Evolutionary conservation across 2,113 vertebrate genomes (phyloP).

Genomic region (Alligator sinensis): DNA sequence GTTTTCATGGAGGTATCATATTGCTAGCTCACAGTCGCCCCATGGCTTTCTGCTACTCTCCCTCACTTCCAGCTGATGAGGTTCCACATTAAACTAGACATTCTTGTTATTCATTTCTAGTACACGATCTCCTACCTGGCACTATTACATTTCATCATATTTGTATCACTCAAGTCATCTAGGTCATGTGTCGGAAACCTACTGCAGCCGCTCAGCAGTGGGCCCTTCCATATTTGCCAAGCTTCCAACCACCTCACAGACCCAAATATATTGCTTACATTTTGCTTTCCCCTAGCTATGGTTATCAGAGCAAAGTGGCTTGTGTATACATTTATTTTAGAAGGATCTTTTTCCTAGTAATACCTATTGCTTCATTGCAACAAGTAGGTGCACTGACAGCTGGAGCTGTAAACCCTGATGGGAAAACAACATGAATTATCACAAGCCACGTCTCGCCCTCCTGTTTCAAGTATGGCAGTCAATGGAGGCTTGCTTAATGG

Average conservation of each 20-base stretch:
- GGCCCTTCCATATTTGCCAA: too few relatives aligned
- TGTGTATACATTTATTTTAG: background rate
- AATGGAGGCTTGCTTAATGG: background rate
- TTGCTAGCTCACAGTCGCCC: constrained; percentile 35
- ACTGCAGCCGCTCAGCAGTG: too few relatives aligned
- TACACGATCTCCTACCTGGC: constrained; percentile 55
- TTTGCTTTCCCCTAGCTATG: background rate
- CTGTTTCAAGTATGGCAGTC: background rate
- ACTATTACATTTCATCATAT: constrained; percentile 65
- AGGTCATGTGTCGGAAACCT: constrained; percentile 35
- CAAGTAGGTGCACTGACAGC: background rate
- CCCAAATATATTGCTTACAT: background rate
- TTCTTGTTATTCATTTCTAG: constrained; percentile 4
- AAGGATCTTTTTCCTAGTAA: background rate
- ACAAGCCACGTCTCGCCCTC: background rate
- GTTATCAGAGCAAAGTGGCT: background rate
- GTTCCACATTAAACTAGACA: constrained; percentile 53
- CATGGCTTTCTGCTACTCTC: constrained; percentile 30
- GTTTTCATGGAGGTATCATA: background rate
- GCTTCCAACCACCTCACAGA: background rate
- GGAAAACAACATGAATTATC: background rate
- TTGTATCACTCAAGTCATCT: constrained; percentile 33
- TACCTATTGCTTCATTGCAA: background rate
- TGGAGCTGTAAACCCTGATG: background rate
- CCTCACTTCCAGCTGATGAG: constrained; percentile 63